Evolutionary conservation across 2,888 invertebrate genomes (phyloP), one percentile per base, ranked within the genome.

Genomic region (Linnaemya vulpina): DNA sequence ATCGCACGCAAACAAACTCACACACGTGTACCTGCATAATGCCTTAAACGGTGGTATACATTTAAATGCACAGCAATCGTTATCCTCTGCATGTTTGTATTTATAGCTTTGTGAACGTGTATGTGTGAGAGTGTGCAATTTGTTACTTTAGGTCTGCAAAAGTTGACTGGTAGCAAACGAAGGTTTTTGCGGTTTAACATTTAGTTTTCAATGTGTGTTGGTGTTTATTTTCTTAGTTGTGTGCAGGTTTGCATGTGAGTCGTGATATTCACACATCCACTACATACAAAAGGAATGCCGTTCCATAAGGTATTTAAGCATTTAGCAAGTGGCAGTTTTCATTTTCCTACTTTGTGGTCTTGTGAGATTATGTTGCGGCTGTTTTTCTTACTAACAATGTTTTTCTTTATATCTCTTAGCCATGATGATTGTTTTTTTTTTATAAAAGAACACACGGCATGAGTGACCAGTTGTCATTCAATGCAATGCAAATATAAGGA

Each of bases 281-380:
- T 10, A 17, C n/a, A 13, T 22, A 55, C 9, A 25, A 51, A 17
- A 25, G 25, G 43, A 35, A 58, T 74, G 70, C 51, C 35, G 17
- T 71, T 75, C 43, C 55, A 30, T 67, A 53, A 70, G 77, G 73
- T 63, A 81, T 81, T 81, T 25, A 17, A 85, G 58, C 74, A 85
- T 81, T 81, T 74, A 81, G 81, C 77, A 81, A 85, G 84, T 84
- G 84, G 81, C 84, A 63, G 77, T 84, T 77, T 77, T 73, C 60
- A 73, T 80, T 76, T 71, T 73, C 80, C 76, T 77, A 81, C 76
- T 78, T 81, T 77, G 81, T 70, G 84, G 84, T 74, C 49, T 73
- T 70, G 68, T 53, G 70, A 81, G 77, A 85, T 82, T 70, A 85
- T 81, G 43, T 78, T 70, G 81, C 63, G 78, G 74, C 70, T 74